These are phyloP conservation scores for Protaetia brevitarsis DNA, from an alignment of 1,140 invertebrate species.

Conservation along the genomic window DNA sequence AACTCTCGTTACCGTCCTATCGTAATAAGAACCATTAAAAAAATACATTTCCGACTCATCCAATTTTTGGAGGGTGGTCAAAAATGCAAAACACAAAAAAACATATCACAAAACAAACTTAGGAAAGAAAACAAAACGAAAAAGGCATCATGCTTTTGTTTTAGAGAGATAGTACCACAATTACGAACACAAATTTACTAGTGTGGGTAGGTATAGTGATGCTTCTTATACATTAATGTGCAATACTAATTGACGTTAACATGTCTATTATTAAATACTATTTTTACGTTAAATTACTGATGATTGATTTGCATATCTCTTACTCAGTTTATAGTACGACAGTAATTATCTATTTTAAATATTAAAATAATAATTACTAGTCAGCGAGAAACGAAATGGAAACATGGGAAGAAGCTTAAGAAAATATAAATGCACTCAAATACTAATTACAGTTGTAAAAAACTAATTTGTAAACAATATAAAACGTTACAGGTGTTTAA, in stretches of 20 bases:
- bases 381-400: slow-evolving; percentile 18
- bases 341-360: slow-evolving; percentile 35
- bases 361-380: slow-evolving; percentile 35
- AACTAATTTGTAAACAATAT: slow-evolving; percentile 9
- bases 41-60: not conserved
- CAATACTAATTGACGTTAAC: slow-evolving; percentile 22
- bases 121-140: slow-evolving; percentile 34
- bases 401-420: not conserved
- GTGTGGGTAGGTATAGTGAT: slow-evolving; percentile 47
- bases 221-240: slow-evolving; percentile 19
- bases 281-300: slow-evolving; percentile 52
- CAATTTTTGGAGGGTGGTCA: slow-evolving; percentile 25
- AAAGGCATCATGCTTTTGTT: slow-evolving; percentile 29
- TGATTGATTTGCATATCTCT: slow-evolving; percentile 58
- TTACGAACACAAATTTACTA: not conserved
- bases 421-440: not conserved
- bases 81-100: slow-evolving; percentile 58
- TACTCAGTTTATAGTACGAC: slow-evolving; percentile 6
- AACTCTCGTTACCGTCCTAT: slow-evolving; percentile 67
- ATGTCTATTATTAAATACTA: slow-evolving; percentile 27
- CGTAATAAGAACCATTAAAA: slow-evolving; percentile 18
- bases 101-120: slow-evolving; percentile 28
- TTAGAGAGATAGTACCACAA: not conserved
- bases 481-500: slow-evolving; percentile 50
- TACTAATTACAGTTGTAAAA: not conserved